Evolutionary conservation across 2,797 vertebrate species (phyloP), one percentile per base, ranked within the genome.

Genomic region (Molossus alvarezi): DNA sequence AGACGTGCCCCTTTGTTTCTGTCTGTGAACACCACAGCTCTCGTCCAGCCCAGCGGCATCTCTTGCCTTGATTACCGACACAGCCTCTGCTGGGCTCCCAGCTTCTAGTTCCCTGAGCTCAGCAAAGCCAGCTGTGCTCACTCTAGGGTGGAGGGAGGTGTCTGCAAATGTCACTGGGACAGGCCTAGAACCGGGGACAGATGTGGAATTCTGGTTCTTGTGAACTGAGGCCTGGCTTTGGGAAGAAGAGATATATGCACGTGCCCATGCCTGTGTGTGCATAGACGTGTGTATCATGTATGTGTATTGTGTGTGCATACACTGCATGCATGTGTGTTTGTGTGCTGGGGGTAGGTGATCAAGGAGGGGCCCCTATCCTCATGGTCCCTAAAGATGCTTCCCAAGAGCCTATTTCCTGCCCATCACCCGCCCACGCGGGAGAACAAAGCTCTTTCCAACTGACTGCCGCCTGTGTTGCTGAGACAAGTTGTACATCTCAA

Each of bases 401-500:
- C 94, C 55, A 9, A 33, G 83, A 96, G 86, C 82, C 95, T 81
- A 92, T 81, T 71, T 97, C 29, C 79, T 79, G 94, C 53, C 27
- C 0, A 64, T 84, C 71, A 84, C 83, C 92, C 71, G 5, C 90
- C 95, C 95, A 96, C 86, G 0, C 0, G 5, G 95, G 92, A 95
- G 95, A 96, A 96, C 89, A 97, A 96, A 97, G 92, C 96, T 60
- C 83, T 97, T 96, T 97, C 95, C 92, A 77, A 83, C 95, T 81
- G 97, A 95, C 95, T 97, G 97, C 94, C 0, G 41, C 96, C 88
- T 17, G 5, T 94, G 97, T 96, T 88, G 83, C 89, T 3, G 92
- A 96, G 96, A 97, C 91, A 71, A 91, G 95, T 90, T 95, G 95
- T 97, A 97, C 95, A 79, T 97, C 97, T 98, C 97, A 96, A 96